Percentiles rank a stretch among this genome's conserved stretches.
These are phyloP conservation scores for Ctena decussata DNA, from an alignment of 2,888 invertebrate genomes.

Conservation along the genomic window DNA sequence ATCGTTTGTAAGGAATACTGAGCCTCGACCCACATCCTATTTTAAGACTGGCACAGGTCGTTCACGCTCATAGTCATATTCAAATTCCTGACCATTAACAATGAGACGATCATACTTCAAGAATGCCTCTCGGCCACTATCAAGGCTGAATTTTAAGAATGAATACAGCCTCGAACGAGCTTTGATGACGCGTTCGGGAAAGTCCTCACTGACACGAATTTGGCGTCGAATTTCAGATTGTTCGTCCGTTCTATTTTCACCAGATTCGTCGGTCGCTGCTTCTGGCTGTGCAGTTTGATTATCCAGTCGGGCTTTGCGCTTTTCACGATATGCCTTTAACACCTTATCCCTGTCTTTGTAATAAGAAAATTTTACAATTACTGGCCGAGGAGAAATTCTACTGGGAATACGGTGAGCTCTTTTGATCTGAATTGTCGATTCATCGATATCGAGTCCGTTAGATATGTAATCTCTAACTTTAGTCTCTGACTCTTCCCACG, in stretches of 20 bases:
- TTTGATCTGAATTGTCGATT: neutral
- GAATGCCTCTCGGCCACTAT: neutral
- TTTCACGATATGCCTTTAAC: neutral
- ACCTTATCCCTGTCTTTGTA: neutral
- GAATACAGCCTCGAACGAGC: neutral
- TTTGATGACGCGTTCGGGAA: neutral
- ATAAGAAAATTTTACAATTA: neutral
- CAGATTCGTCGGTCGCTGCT: too few relatives aligned
- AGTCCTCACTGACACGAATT: slow-evolving; percentile 7
- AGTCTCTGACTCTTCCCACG: slow-evolving; percentile 7
- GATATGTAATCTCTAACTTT: neutral
- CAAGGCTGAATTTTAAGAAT: neutral
- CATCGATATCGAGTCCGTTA: neutral
- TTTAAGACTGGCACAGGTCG: neutral
- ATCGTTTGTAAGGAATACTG: too few relatives aligned
- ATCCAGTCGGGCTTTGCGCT: neutral
- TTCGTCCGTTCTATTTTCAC: neutral
- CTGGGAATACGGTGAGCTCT: slow-evolving; percentile 7
- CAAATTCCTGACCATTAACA: neutral
- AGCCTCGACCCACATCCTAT: neutral
- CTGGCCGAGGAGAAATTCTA: neutral
- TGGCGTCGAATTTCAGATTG: neutral
- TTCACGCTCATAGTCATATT: neutral
- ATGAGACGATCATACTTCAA: neutral
- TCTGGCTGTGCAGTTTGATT: neutral